Percentiles rank a stretch among this genome's conserved stretches.
Evolutionary conservation across 2,888 invertebrate genomes (phyloP).

Genomic region (Rhingia rostrata): DNA sequence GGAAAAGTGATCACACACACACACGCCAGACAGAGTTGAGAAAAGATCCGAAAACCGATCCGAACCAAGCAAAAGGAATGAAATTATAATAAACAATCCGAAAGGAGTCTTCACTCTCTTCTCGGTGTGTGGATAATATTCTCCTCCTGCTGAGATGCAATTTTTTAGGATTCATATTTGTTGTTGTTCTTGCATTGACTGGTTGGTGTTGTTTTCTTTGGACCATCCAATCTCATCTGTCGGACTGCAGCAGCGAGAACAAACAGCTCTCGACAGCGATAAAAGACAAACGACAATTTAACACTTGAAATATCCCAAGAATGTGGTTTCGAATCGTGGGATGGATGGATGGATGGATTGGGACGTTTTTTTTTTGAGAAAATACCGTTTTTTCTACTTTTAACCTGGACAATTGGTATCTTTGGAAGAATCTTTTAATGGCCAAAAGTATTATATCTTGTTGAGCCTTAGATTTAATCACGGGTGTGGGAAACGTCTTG

Average conservation of each 20-base stretch:
- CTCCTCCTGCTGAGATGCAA: constrained; percentile 68
- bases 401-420: no score
- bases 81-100: constrained; percentile 68
- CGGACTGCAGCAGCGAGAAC: constrained; percentile 45
- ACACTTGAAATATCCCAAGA: constrained; percentile 66
- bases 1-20: constrained; percentile 36
- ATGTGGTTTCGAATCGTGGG: constrained; percentile 63
- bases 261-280: constrained; percentile 65
- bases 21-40: no score
- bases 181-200: constrained; percentile 7
- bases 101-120: constrained; percentile 27
- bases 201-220: constrained; percentile 41
- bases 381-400: no score
- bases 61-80: constrained; percentile 43
- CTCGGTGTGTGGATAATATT: constrained; percentile 3
- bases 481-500: no score
- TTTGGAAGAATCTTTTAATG: no score
- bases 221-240: constrained; percentile 38
- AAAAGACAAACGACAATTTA: constrained; percentile 73
- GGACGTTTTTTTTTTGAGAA: no score
- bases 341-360: constrained; percentile 33
- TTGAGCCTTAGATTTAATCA: no score
- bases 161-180: constrained; percentile 36
- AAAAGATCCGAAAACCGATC: no score
- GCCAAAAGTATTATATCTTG: no score